Evolutionary conservation across 2,888 invertebrate genomes (phyloP), one percentile per base, ranked within the genome.

Genomic region (Frankliniella intonsa): DNA sequence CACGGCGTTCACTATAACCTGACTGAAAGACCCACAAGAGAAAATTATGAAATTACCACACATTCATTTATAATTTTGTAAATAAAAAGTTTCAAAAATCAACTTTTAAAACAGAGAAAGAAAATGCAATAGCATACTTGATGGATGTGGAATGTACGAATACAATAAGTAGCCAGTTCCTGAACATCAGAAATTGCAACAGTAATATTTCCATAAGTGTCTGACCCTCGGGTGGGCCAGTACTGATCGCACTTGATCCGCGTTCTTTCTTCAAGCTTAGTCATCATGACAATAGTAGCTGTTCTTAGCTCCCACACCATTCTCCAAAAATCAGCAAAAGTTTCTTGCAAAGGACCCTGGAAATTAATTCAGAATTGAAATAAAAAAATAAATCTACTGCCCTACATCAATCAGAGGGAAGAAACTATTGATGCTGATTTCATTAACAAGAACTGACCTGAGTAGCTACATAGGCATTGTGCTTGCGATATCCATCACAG

Each of bases 261-360:
- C 1, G 97, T 97, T 82, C 99, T 91, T 87, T 99, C 99, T 88
- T 99, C 99, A 83, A 99, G 89, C 86, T 97, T 96, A 0, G 99
- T 99, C 97, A 99, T 97, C 99, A 99, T 99, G 1, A 99, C 99
- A 85, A 99, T 96, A 0, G 97, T 97, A 17, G 95, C 93, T 8
- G 96, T 94, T 85, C 96, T 92, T 83, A 98, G 92, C 88, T 99
- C 99, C 99, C 99, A 99, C 86, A 98, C 96, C 99, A 99, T 99
- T 84, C 99, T 91, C 99, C 99, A 99, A 89, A 99, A 99, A 89
- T 99, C 99, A 8, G 94, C 93, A 86, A 98, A 97, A 0, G 99
- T 99, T 87, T 99, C 98, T 86, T 97, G 98, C 25, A 99, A 89
- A 10, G 99, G 99, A 50, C 99, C 99, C 90, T 98, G 85, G 12